phyloP scores from a whole-genome alignment of 2,888 invertebrate species.

The Cheilosia soror region DNA sequence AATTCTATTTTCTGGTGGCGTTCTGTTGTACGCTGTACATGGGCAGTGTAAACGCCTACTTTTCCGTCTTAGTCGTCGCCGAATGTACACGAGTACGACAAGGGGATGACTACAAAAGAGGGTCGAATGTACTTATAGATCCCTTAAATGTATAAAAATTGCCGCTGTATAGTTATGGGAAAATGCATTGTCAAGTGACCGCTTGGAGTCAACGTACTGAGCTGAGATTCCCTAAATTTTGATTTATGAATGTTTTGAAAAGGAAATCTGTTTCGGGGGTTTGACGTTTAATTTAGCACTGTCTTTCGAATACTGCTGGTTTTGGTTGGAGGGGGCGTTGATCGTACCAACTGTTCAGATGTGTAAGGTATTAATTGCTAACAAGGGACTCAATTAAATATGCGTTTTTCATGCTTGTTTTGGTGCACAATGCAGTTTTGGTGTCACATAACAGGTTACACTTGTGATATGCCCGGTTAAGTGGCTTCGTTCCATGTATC shows the following conservation, averaged over 20 bases:
- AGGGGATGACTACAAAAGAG: slow-evolving; percentile 27
- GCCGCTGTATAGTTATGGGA: slow-evolving; percentile 60
- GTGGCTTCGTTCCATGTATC: neutral
- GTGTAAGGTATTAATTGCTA: slow-evolving; percentile 68
- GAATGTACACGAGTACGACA: neutral
- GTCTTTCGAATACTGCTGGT: neutral
- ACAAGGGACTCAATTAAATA: slow-evolving; percentile 57
- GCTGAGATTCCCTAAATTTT: slow-evolving; percentile 23
- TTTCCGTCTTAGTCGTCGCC: slow-evolving; percentile 31
- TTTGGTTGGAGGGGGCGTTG: slow-evolving; percentile 43
- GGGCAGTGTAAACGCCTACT: slow-evolving; percentile 64
- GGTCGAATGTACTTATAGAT: slow-evolving; percentile 67
- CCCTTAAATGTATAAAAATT: slow-evolving; percentile 52
- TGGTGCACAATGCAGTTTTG: slow-evolving; percentile 2
- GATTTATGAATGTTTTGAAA: slow-evolving; percentile 64
- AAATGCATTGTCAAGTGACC: slow-evolving; percentile 60
- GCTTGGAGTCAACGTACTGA: slow-evolving; percentile 32
- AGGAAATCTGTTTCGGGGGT: slow-evolving; percentile 24
- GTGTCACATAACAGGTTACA: slow-evolving; percentile 21
- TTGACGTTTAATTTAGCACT: slow-evolving; percentile 22
- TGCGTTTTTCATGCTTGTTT: slow-evolving; percentile 34
- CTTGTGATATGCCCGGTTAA: neutral
- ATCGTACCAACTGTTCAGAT: slow-evolving; percentile 28
- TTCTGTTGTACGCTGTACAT: slow-evolving; percentile 59
- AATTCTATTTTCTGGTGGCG: slow-evolving; percentile 67